phyloP scores from a whole-genome alignment of 2,888 invertebrate species.

The Orchesellides sinensis region DNA sequence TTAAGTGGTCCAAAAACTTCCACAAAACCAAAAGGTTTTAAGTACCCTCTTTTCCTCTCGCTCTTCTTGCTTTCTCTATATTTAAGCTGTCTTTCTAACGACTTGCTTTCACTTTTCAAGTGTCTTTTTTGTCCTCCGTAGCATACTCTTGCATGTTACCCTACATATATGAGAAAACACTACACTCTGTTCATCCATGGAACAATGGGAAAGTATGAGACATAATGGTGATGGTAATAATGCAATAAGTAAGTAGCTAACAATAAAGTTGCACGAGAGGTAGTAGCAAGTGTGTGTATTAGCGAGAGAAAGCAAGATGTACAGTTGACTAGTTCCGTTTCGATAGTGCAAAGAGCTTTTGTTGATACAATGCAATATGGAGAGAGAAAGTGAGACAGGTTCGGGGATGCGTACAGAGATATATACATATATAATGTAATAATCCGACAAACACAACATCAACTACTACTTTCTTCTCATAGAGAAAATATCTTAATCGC shows the following conservation, averaged over 20 bases:
- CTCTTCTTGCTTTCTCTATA: not conserved
- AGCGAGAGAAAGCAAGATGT: not conserved
- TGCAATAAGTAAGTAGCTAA: not conserved
- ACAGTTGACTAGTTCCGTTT: not conserved
- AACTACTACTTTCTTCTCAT: not conserved
- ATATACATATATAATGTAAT: not conserved
- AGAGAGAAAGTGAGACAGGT: too few species aligned
- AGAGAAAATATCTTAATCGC: conserved; percentile 58
- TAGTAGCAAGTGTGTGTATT: not conserved
- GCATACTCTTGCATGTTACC: not conserved
- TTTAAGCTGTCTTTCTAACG: not conserved
- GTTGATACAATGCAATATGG: too few species aligned
- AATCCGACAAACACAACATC: not conserved
- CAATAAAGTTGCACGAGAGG: not conserved
- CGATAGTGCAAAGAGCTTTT: too few species aligned
- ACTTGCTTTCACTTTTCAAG: conserved; percentile 33
- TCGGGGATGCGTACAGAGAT: too few species aligned
- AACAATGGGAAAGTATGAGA: conserved; percentile 20
- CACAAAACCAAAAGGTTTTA: conserved; percentile 26
- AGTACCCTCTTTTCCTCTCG: conserved; percentile 16
- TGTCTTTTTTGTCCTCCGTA: conserved; percentile 30
- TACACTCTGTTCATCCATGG: not conserved
- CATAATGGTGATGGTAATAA: conserved; percentile 21
- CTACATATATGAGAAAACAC: not conserved
- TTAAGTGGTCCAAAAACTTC: conserved; percentile 35